phyloP scores from a whole-genome alignment of 2,888 invertebrate species.

The Andrena haemorrhoa region DNA sequence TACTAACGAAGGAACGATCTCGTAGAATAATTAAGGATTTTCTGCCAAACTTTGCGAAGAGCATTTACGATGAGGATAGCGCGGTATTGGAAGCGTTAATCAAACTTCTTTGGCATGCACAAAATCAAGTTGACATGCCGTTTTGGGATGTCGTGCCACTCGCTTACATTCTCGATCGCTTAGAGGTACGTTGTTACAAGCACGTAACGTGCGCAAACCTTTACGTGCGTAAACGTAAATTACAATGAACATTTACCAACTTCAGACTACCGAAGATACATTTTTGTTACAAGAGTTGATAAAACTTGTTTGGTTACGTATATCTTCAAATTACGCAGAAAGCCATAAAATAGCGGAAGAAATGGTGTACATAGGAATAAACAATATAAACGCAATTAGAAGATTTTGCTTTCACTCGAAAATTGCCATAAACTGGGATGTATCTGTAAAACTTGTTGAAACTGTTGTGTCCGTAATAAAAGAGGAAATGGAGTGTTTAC shows the following conservation, averaged over 20 bases:
- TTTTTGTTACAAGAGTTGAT: constrained; percentile 50
- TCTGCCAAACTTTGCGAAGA: constrained; percentile 53
- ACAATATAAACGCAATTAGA: constrained; percentile 65
- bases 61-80: constrained; percentile 61
- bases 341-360: constrained; percentile 40
- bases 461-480: constrained; percentile 45
- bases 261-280: constrained; percentile 59
- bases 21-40: constrained; percentile 43
- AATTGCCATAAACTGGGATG: constrained; percentile 51
- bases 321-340: constrained; percentile 41
- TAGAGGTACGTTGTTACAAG: too few species aligned
- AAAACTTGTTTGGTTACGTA: constrained; percentile 60
- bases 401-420: constrained; percentile 62
- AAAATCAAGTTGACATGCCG: constrained; percentile 48
- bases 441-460: constrained; percentile 52
- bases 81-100: constrained; percentile 59
- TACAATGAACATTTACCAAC: not conserved
- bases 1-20: constrained; percentile 53
- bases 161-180: constrained; percentile 56
- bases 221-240: not conserved
- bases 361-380: constrained; percentile 56
- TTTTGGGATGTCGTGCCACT: constrained; percentile 65
- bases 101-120: constrained; percentile 57
- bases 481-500: constrained; percentile 37
- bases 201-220: too few species aligned